A percentile compares a stretch with the other conserved stretches of the same genome.
These are phyloP conservation scores for Lasioglossum marginatum DNA, from an alignment of 2,888 invertebrate species.

Conservation along the genomic window DNA sequence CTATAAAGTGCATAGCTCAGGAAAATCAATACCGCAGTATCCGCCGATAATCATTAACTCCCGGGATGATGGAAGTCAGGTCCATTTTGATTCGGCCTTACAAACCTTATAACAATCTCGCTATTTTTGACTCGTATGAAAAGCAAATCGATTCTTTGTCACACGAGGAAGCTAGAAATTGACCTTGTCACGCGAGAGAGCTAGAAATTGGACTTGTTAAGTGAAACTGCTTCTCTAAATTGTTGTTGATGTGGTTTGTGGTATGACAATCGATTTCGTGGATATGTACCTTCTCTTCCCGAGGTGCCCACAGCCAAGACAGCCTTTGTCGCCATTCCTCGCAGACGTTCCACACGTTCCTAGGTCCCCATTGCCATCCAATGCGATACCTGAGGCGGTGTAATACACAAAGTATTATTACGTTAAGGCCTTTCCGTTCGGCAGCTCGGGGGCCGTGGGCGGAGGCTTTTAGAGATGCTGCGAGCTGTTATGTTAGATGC, in stretches of 20 bases:
- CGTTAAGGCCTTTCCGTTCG: neutral
- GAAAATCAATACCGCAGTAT: neutral
- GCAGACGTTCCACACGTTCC: constrained; percentile 81
- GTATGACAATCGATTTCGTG: neutral
- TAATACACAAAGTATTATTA: constrained; percentile 7
- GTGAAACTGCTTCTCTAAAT: neutral
- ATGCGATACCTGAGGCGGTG: constrained; percentile 71
- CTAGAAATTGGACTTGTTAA: neutral
- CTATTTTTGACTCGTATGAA: neutral
- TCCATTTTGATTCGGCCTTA: neutral
- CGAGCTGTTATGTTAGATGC: neutral
- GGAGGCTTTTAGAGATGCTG: constrained; percentile 9
- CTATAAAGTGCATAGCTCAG: neutral
- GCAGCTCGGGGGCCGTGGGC: neutral
- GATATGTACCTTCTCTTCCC: constrained; percentile 80
- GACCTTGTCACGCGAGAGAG: neutral
- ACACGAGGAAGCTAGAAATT: neutral
- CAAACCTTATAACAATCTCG: neutral
- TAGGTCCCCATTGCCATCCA: constrained; percentile 80
- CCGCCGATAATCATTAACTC: neutral
- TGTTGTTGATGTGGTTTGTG: neutral
- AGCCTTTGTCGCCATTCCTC: constrained; percentile 82
- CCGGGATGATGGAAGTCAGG: neutral
- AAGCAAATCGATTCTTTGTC: neutral
- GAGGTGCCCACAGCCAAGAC: constrained; percentile 83